Percentiles rank a stretch among this genome's conserved stretches.
phyloP scores from a whole-genome alignment of 2,797 vertebrate species.

The Urocyon cinereoargenteus region DNA sequence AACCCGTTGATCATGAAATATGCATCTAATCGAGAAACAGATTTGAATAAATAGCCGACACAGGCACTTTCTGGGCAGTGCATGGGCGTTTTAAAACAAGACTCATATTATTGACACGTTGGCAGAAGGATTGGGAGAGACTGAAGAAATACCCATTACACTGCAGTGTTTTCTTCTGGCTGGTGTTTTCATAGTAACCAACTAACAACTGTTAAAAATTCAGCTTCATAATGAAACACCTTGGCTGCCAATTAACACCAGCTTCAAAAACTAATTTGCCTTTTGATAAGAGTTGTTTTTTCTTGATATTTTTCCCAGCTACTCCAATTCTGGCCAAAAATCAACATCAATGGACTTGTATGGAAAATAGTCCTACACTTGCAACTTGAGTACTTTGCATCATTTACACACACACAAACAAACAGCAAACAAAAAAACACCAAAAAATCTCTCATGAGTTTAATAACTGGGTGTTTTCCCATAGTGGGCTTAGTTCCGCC shows the following conservation, averaged over 20 bases:
- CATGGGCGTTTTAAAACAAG: conserved; percentile 62
- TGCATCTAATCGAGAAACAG: conserved; percentile 36
- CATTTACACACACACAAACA: neutral
- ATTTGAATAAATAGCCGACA: neutral
- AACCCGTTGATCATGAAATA: conserved; percentile 51
- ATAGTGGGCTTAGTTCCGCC: neutral
- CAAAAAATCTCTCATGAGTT: neutral
- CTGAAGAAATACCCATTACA: neutral
- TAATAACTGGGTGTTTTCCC: conserved; percentile 54
- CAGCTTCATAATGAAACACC: conserved; percentile 79
- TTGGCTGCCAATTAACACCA: conserved; percentile 80
- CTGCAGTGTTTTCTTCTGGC: conserved; percentile 66
- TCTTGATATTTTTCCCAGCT: conserved; percentile 50
- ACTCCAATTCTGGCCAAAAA: conserved; percentile 59
- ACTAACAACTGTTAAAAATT: conserved; percentile 74
- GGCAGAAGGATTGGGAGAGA: neutral
- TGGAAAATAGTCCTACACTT: neutral
- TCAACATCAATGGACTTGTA: conserved; percentile 20
- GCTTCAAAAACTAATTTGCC: conserved; percentile 72
- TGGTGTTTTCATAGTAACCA: conserved; percentile 75
- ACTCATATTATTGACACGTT: neutral
- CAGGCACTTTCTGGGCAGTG: conserved; percentile 56
- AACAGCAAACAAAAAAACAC: neutral
- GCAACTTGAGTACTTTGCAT: neutral
- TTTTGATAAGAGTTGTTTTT: conserved; percentile 66